Evolutionary conservation across 2,888 invertebrate species (phyloP).

Genomic region (Machimus rusticus): DNA sequence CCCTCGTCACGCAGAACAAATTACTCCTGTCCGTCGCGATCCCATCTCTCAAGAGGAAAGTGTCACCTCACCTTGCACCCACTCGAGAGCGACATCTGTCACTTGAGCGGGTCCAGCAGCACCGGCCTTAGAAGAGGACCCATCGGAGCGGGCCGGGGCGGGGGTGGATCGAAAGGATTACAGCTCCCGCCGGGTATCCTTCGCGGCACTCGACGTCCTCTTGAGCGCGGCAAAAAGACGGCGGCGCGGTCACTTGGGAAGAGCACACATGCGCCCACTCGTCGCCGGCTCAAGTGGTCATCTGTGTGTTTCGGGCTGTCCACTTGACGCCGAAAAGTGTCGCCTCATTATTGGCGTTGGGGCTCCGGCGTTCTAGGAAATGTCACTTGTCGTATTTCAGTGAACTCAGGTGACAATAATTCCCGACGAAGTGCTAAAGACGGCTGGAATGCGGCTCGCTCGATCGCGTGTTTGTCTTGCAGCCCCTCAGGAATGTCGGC

Average conservation of each 20-base stretch:
- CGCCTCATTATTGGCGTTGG: constrained; percentile 26
- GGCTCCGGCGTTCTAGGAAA: constrained; percentile 1
- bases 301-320: constrained; percentile 16
- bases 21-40: neutral
- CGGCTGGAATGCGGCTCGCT: neutral
- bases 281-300: constrained; percentile 9
- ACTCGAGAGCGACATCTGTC: constrained; percentile 2
- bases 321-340: constrained; percentile 7
- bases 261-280: constrained; percentile 25
- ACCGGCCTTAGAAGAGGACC: neutral
- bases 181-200: constrained; percentile 10
- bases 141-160: neutral
- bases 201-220: neutral
- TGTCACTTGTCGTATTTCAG: neutral
- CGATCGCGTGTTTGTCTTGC: neutral
- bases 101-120: neutral
- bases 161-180: constrained; percentile 16
- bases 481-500: neutral
- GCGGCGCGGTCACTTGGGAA: constrained; percentile 4
- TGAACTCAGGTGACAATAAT: constrained; percentile 28
- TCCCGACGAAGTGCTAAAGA: neutral
- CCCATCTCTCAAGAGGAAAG: neutral
- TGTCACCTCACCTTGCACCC: constrained; percentile 1
- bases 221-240: neutral
- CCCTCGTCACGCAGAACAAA: neutral